phyloP scores from a whole-genome alignment of 2,888 invertebrate species.

The Julus scanicus region DNA sequence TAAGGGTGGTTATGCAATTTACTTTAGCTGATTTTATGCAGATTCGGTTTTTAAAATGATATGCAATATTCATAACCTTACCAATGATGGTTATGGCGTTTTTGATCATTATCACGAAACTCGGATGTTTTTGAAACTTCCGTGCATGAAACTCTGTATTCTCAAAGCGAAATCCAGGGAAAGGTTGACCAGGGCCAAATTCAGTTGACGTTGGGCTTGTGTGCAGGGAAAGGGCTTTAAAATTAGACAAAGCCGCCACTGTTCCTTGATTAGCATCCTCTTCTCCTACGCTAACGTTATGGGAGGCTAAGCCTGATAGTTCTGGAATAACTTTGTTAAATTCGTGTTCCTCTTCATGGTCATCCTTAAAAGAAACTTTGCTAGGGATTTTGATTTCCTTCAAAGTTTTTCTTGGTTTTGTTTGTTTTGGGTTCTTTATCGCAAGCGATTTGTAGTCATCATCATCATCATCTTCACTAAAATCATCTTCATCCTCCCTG shows the following conservation, averaged over 20 bases:
- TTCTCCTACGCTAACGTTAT: conserved; percentile 1
- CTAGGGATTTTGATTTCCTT: not conserved
- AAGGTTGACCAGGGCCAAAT: not conserved
- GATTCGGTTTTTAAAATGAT: too few relatives aligned
- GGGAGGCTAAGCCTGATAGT: not conserved
- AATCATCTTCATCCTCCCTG: too few relatives aligned
- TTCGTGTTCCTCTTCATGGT: not conserved
- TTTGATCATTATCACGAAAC: not conserved
- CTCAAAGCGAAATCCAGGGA: not conserved
- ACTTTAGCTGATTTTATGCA: too few relatives aligned
- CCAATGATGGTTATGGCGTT: conserved; percentile 23
- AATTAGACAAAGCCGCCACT: not conserved
- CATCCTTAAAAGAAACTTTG: not conserved
- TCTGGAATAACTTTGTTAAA: not conserved
- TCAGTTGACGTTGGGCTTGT: not conserved
- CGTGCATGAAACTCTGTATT: not conserved
- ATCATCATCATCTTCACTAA: not conserved
- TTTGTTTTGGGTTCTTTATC: not conserved
- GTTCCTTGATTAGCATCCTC: not conserved
- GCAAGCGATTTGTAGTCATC: not conserved
- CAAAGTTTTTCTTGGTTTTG: not conserved
- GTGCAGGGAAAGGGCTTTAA: not conserved
- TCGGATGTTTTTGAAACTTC: not conserved
- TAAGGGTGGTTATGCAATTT: too few relatives aligned
- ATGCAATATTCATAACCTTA: conserved; percentile 14